Percentiles rank a stretch among this genome's conserved stretches.
phyloP scores from a whole-genome alignment of 2,888 invertebrate species.

The Epirrita christyi region DNA sequence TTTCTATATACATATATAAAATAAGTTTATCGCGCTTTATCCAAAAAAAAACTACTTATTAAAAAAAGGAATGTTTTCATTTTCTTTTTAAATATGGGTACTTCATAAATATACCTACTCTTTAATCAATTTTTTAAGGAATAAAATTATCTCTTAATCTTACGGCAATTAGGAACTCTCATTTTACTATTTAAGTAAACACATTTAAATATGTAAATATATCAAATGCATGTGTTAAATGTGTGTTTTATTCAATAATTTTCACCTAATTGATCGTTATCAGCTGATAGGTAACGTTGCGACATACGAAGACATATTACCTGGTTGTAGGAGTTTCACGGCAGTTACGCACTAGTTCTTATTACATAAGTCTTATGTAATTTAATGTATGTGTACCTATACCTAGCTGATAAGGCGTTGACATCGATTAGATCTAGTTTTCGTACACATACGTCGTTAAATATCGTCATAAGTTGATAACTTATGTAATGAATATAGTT shows the following conservation, averaged over 20 bases:
- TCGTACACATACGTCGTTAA: neutral
- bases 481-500: neutral
- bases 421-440: slow-evolving; percentile 8
- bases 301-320: slow-evolving; percentile 15
- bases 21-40: no score
- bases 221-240: no score
- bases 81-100: no score
- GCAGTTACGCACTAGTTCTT: slow-evolving; percentile 21
- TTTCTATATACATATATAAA: no score
- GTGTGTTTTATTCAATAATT: neutral
- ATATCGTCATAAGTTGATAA: neutral
- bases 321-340: slow-evolving; percentile 9
- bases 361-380: slow-evolving; percentile 28
- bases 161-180: no score
- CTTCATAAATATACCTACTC: no score
- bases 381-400: slow-evolving; percentile 17
- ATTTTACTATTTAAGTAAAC: no score
- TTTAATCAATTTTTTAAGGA: no score
- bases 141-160: no score
- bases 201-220: no score
- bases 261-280: slow-evolving; percentile 15
- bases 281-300: slow-evolving; percentile 3
- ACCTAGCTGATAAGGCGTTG: slow-evolving; percentile 17
- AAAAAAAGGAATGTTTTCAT: no score
- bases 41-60: no score